Conservation (phyloP, 2,797 vertebrate species). For the Fratercula arctica region DNA sequence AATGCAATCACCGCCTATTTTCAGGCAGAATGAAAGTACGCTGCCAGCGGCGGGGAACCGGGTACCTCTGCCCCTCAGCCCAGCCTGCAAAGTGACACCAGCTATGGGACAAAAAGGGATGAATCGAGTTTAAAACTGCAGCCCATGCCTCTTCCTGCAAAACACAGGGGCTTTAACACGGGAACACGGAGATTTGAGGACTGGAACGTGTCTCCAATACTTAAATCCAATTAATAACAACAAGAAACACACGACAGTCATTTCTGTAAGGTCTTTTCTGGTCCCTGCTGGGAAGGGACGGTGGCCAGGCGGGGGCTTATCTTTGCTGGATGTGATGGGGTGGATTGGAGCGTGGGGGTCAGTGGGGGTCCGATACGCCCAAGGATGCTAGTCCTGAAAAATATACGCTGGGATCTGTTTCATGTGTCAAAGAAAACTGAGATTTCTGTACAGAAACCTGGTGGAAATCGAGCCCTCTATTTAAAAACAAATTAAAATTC, state of each 20-base stretch:
- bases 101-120: fast-evolving
- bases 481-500: background rate
- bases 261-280: background rate
- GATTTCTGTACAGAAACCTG: background rate
- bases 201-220: background rate
- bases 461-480: background rate
- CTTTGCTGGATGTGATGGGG: background rate
- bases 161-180: fast-evolving
- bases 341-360: background rate
- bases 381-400: background rate
- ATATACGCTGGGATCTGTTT: background rate
- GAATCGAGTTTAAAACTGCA: background rate
- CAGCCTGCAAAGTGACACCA: background rate
- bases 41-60: background rate
- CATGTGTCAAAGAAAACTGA: background rate
- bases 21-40: fast-evolving
- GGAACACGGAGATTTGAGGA: background rate
- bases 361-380: fast-evolving
- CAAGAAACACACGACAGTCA: fast-evolving
- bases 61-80: background rate
- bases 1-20: background rate
- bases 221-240: background rate
- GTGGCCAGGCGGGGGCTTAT: fast-evolving
- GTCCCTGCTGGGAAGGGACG: background rate
- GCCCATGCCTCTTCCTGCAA: background rate